A percentile compares a stretch with the other conserved stretches of the same genome.
Evolutionary conservation across 2,797 vertebrate genomes (phyloP).

Genomic region (Ibycter americanus): DNA sequence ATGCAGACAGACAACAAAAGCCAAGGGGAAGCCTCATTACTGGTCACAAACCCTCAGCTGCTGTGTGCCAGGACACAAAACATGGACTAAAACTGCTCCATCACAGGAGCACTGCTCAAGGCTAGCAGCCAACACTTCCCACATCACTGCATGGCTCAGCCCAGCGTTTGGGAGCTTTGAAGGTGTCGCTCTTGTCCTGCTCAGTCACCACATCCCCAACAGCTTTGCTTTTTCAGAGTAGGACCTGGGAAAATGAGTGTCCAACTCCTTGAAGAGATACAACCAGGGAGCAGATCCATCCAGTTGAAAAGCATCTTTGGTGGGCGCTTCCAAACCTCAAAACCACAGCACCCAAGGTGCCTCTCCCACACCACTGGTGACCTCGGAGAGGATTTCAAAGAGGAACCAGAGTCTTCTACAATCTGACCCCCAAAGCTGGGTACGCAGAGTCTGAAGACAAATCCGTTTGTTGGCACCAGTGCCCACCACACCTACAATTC

Average conservation of each 20-base stretch:
- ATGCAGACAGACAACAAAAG: background rate
- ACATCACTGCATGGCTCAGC: background rate
- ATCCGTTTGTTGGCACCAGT: background rate
- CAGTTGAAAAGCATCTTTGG: background rate
- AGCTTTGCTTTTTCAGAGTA: background rate
- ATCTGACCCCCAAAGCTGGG: background rate
- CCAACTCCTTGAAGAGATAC: background rate
- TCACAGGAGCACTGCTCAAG: fast-evolving
- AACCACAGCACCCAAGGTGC: fast-evolving
- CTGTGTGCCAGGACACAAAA: background rate
- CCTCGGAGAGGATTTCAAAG: background rate
- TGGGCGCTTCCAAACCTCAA: background rate
- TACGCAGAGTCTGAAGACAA: background rate
- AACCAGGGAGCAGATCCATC: background rate
- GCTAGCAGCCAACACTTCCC: background rate
- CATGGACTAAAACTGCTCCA: background rate
- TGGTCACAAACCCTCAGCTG: background rate
- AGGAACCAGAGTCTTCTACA: background rate
- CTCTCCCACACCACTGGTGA: background rate
- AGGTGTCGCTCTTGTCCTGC: background rate
- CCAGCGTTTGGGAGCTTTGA: background rate
- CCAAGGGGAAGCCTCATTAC: background rate
- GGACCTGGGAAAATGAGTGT: background rate
- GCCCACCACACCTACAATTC: fast-evolving
- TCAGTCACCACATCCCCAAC: background rate